Evolutionary conservation across 2,888 invertebrate genomes (phyloP).

Genomic region (Drosophila yooni): DNA sequence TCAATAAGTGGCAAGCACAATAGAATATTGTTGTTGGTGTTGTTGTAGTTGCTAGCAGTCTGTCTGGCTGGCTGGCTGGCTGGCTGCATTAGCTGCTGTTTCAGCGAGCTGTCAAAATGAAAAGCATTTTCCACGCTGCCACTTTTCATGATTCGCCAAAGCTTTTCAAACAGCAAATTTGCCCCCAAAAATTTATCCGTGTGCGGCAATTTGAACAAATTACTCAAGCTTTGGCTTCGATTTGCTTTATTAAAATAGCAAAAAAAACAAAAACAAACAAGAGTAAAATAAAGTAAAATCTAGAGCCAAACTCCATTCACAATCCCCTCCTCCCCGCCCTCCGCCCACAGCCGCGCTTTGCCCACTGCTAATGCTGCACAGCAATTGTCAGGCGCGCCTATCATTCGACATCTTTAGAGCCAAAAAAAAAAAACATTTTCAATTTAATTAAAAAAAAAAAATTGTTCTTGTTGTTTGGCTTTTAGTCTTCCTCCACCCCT

Average conservation of each 20-base stretch:
- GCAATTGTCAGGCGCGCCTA: slow-evolving; percentile 42
- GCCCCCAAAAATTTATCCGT: slow-evolving; percentile 1
- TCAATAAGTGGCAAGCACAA: slow-evolving; percentile 67
- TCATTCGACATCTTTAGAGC: slow-evolving; percentile 51
- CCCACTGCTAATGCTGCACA: slow-evolving; percentile 8
- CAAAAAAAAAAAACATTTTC: slow-evolving; percentile 66
- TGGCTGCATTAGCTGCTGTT: slow-evolving; percentile 40
- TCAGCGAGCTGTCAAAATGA: slow-evolving; percentile 56
- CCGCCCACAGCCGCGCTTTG: background rate
- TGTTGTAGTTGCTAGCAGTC: background rate
- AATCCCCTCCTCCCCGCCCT: background rate
- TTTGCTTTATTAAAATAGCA: slow-evolving; percentile 73
- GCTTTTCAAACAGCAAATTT: slow-evolving; percentile 8
- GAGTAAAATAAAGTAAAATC: slow-evolving; percentile 9
- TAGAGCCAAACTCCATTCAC: slow-evolving; percentile 3
- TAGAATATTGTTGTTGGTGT: slow-evolving; percentile 6
- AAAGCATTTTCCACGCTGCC: slow-evolving; percentile 66
- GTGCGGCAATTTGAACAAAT: slow-evolving; percentile 74
- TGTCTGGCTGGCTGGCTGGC: background rate
- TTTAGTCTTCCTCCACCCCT: slow-evolving; percentile 7
- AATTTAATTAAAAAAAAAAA: slow-evolving; percentile 74
- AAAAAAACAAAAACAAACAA: slow-evolving; percentile 15
- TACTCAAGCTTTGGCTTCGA: slow-evolving; percentile 64
- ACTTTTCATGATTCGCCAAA: slow-evolving; percentile 40
- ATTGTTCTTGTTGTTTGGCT: slow-evolving; percentile 44